These are phyloP conservation scores for Acanthurus lineatus DNA, from an alignment of 2,797 vertebrate genomes.

Conservation along the genomic window DNA sequence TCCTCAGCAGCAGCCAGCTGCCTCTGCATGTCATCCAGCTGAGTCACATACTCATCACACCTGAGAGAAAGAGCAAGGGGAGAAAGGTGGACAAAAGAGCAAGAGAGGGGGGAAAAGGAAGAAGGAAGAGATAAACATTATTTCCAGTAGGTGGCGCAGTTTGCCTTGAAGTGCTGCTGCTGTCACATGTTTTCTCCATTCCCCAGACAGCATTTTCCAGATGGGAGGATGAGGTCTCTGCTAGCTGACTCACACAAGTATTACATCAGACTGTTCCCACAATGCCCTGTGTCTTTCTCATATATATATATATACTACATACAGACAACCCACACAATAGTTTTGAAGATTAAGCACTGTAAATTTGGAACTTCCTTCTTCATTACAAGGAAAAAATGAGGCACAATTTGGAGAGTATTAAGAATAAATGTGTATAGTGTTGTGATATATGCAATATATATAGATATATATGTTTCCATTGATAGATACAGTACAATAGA, in stretches of 20 bases:
- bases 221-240: constrained; percentile 68
- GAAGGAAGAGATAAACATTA: constrained; percentile 1
- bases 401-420: not conserved
- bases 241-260: constrained; percentile 52
- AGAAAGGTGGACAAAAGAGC: constrained; percentile 7
- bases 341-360: not conserved
- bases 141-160: constrained; percentile 74
- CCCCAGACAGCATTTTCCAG: constrained; percentile 70
- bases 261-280: constrained; percentile 80
- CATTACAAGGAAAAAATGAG: not conserved
- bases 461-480: not conserved
- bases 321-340: not conserved
- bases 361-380: not conserved
- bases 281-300: constrained; percentile 66
- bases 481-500: not conserved
- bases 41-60: constrained; percentile 97
- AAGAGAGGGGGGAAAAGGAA: not conserved
- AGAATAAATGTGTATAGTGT: not conserved
- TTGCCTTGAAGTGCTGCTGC: constrained; percentile 4
- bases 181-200: constrained; percentile 65
- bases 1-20: constrained; percentile 96
- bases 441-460: not conserved
- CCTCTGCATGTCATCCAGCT: constrained; percentile 98
- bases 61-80: constrained; percentile 73
- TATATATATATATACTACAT: constrained; percentile 15